phyloP scores from a whole-genome alignment of 2,797 vertebrate species.

The Sebastes melanostomus region DNA sequence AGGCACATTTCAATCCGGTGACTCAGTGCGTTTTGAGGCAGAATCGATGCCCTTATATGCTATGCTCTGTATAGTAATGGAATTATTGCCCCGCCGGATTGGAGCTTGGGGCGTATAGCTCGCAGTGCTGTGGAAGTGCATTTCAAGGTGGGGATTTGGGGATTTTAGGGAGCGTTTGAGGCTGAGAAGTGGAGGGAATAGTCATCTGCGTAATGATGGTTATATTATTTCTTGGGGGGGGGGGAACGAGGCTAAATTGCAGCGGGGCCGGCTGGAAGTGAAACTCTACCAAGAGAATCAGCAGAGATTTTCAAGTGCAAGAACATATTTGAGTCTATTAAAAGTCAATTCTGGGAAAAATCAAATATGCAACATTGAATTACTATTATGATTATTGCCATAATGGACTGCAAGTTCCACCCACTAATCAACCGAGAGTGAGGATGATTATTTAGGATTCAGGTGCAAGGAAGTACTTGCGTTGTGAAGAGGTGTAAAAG shows the following conservation, averaged over 20 bases:
- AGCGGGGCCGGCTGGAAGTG: conserved; percentile 13
- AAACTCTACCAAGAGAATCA: conserved; percentile 29
- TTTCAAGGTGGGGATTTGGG: conserved; percentile 64
- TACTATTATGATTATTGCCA: not conserved
- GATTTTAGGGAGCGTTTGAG: conserved; percentile 55
- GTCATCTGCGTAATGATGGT: conserved; percentile 63
- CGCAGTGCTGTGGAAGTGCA: conserved; percentile 44
- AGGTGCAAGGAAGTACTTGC: not conserved
- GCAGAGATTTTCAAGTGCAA: conserved; percentile 16
- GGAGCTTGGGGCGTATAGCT: conserved; percentile 40
- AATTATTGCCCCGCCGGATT: conserved; percentile 59
- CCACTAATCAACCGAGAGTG: not conserved
- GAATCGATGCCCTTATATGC: conserved; percentile 54
- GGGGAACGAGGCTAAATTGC: conserved; percentile 33
- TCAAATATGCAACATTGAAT: not conserved
- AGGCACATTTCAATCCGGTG: conserved; percentile 46
- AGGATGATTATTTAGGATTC: not conserved
- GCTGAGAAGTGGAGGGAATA: conserved; percentile 46
- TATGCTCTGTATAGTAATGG: conserved; percentile 53
- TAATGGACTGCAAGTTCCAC: not conserved
- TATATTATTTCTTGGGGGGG: conserved; percentile 42
- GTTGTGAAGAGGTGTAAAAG: not conserved
- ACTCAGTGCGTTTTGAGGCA: conserved; percentile 53
- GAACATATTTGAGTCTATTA: conserved; percentile 34
- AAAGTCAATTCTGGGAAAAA: conserved; percentile 32